These are phyloP conservation scores for Tipula confusa DNA, from an alignment of 2,888 invertebrate species.

Conservation along the genomic window DNA sequence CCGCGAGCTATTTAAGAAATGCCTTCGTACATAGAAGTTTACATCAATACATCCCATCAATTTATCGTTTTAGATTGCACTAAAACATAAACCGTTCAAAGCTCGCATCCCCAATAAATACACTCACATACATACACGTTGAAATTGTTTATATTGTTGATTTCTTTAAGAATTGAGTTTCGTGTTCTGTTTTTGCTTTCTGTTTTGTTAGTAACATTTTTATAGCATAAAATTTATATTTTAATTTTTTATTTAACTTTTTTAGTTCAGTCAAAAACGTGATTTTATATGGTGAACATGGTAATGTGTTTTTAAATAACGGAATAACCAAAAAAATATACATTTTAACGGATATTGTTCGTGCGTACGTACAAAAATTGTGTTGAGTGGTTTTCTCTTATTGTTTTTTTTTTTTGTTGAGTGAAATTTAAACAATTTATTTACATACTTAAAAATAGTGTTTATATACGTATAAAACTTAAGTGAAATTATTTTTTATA, in stretches of 20 bases:
- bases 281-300: not conserved
- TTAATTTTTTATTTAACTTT: not conserved
- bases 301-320: not conserved
- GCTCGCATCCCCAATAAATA: not conserved
- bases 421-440: not conserved
- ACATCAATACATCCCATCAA: no score
- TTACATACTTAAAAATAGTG: not conserved
- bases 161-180: not conserved
- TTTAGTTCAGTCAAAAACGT: not conserved
- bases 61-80: not conserved
- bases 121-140: not conserved
- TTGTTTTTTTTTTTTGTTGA: not conserved
- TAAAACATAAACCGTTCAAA: not conserved
- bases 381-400: no score
- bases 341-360: not conserved
- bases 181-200: not conserved
- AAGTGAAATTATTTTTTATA: not conserved
- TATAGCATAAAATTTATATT: not conserved
- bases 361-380: not conserved
- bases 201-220: not conserved
- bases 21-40: no score
- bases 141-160: not conserved
- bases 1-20: no score
- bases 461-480: not conserved
- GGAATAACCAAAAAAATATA: not conserved